phyloP scores from a whole-genome alignment of 2,797 vertebrate genomes.

The Chloroceryle amazona region DNA sequence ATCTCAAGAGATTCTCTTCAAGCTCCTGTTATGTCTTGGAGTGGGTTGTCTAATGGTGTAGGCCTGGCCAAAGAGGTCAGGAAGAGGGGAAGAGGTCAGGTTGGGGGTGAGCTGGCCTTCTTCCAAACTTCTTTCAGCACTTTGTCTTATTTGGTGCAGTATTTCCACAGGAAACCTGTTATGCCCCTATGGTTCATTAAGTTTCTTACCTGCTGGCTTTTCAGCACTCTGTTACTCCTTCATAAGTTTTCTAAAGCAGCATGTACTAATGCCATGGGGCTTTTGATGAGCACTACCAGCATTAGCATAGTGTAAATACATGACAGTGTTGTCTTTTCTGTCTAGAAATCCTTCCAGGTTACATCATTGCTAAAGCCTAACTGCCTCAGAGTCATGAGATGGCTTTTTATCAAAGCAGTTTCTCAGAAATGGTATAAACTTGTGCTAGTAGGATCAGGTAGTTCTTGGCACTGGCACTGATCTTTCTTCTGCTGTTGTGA shows the following conservation, averaged over 20 bases:
- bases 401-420: not conserved
- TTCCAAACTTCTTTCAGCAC: not conserved
- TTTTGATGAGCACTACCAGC: not conserved
- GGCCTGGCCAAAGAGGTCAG: not conserved
- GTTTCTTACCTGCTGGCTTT: not conserved
- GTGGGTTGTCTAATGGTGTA: not conserved
- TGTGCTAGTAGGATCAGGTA: not conserved
- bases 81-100: not conserved
- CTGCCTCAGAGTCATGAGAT: not conserved
- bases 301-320: not conserved
- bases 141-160: not conserved
- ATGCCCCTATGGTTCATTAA: not conserved
- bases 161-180: not conserved
- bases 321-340: not conserved
- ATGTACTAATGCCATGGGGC: not conserved
- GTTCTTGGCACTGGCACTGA: not conserved
- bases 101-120: not conserved
- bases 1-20: not conserved
- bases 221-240: not conserved
- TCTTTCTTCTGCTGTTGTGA: not conserved
- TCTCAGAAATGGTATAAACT: not conserved
- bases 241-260: not conserved
- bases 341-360: conserved; percentile 14
- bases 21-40: not conserved
- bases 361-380: not conserved